These are phyloP conservation scores for Hesperia comma DNA, from an alignment of 2,888 invertebrate genomes.

Conservation along the genomic window DNA sequence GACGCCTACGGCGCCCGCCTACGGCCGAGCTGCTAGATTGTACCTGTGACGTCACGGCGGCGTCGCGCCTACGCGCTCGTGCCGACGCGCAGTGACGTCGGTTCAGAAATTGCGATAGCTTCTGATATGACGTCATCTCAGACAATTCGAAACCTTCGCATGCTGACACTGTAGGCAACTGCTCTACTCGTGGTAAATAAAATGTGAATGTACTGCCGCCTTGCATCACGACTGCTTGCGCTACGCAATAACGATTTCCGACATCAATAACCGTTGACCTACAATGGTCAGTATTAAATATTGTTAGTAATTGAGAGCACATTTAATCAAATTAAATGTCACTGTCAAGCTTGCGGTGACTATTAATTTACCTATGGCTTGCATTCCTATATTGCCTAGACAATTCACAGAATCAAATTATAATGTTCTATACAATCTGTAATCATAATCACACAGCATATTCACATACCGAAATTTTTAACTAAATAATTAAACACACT, in stretches of 20 bases:
- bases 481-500: background rate
- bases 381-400: background rate
- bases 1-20: constrained; percentile 49
- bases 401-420: no score
- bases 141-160: constrained; percentile 53
- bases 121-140: constrained; percentile 62
- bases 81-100: constrained; percentile 71
- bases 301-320: constrained; percentile 46
- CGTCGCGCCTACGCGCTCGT: constrained; percentile 71
- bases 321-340: constrained; percentile 24
- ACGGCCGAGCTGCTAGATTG: constrained; percentile 55
- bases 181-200: constrained; percentile 51
- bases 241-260: constrained; percentile 63
- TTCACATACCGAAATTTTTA: background rate
- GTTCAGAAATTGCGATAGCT: constrained; percentile 57
- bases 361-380: constrained; percentile 1
- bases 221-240: constrained; percentile 58
- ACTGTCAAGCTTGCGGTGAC: constrained; percentile 25
- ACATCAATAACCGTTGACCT: constrained; percentile 58
- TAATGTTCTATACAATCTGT: no score
- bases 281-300: constrained; percentile 57
- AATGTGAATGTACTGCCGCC: constrained; percentile 48
- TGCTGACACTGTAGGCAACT: constrained; percentile 45
- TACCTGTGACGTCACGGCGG: constrained; percentile 76
- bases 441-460: no score